phyloP scores from a whole-genome alignment of 2,888 invertebrate species.

The Pasiphila rectangulata region DNA sequence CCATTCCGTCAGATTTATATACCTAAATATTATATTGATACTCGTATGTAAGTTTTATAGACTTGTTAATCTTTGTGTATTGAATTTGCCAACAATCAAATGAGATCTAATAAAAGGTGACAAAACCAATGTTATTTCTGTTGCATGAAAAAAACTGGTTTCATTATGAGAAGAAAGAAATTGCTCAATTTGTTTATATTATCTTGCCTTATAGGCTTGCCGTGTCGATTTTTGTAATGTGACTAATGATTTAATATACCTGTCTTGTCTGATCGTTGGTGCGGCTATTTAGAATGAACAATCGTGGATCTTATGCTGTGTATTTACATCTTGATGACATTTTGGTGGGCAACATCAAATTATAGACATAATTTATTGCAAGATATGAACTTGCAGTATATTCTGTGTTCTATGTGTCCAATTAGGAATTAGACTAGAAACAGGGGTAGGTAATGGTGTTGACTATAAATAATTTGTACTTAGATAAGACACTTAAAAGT shows the following conservation, averaged over 20 bases:
- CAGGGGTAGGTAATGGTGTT: slow-evolving; percentile 60
- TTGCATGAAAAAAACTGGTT: no score
- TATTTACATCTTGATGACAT: no score
- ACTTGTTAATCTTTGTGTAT: not conserved
- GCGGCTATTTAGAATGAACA: no score
- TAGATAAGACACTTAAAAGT: slow-evolving; percentile 42
- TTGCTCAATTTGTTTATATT: slow-evolving; percentile 42
- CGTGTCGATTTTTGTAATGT: slow-evolving; percentile 15
- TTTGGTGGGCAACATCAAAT: no score
- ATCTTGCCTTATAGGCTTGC: slow-evolving; percentile 51
- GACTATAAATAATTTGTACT: slow-evolving; percentile 48
- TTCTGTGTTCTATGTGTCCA: no score
- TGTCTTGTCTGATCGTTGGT: not conserved
- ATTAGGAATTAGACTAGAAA: slow-evolving; percentile 35
- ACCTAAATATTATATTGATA: not conserved
- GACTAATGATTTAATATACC: not conserved
- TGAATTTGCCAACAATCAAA: slow-evolving; percentile 3
- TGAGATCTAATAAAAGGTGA: slow-evolving; percentile 8
- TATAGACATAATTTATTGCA: not conserved
- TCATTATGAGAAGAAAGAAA: slow-evolving; percentile 1
- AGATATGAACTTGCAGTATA: no score
- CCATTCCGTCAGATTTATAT: slow-evolving; percentile 17
- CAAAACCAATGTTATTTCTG: not conserved
- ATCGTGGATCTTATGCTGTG: no score
- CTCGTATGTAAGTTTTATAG: not conserved